Conservation (phyloP, 2,113 vertebrate species). For the Xenopus laevis region DNA sequence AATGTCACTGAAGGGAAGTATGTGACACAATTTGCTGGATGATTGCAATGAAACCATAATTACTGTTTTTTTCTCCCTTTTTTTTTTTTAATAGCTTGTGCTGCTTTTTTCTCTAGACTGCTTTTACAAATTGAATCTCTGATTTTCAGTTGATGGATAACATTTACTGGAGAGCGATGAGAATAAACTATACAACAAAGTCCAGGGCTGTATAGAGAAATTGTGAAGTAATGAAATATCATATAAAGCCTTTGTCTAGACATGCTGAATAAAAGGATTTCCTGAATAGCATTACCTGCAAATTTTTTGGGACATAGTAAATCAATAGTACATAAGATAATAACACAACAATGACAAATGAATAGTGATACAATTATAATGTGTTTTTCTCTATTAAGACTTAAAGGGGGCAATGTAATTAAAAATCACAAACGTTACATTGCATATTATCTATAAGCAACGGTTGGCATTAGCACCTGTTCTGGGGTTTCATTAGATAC, state of each 20-base stretch:
- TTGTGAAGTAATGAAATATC: background rate
- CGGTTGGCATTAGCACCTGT: no score
- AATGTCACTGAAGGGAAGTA: conserved; percentile 41
- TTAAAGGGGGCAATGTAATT: no score
- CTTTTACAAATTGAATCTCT: conserved; percentile 38
- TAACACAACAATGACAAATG: no score
- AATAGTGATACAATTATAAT: no score
- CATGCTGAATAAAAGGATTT: conserved; percentile 30
- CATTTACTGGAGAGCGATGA: conserved; percentile 2
- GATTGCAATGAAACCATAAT: conserved; percentile 40
- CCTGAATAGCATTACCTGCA: conserved; percentile 10
- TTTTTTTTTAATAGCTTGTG: background rate
- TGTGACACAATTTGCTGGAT: conserved; percentile 40
- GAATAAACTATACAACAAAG: background rate
- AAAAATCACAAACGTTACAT: no score
- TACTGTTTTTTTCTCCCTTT: conserved; percentile 30
- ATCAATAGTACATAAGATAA: no score
- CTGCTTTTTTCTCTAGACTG: background rate
- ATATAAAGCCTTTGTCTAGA: conserved; percentile 15
- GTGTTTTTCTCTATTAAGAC: no score
- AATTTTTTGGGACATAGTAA: no score
- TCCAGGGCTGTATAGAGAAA: background rate
- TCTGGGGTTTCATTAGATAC: no score
- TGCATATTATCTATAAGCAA: no score
- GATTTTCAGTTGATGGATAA: conserved; percentile 28